Percentiles rank a stretch among this genome's conserved stretches.
Conservation (phyloP, 1,140 invertebrate species). For the Leptonema lineaticorne region DNA sequence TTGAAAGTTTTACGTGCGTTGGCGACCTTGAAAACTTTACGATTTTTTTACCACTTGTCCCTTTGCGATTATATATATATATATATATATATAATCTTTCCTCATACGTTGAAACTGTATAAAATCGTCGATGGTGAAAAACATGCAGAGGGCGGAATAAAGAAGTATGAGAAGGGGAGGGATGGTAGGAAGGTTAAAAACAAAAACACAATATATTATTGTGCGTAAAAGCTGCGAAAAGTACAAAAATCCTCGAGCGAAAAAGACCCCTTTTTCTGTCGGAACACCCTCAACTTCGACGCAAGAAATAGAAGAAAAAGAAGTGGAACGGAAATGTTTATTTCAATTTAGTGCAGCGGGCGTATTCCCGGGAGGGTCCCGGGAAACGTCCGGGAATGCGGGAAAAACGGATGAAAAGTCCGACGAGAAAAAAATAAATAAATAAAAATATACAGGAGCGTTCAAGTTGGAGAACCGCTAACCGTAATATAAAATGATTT, state of each 20-base stretch:
- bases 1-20: conserved; percentile 4
- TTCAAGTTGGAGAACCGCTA: background rate
- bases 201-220: background rate
- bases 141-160: too few relatives aligned
- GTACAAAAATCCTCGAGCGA: background rate
- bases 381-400: conserved; percentile 13
- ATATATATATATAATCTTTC: too few relatives aligned
- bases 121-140: too few relatives aligned
- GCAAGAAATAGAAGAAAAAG: conserved; percentile 22
- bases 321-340: conserved; percentile 43
- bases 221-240: background rate
- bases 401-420: conserved; percentile 21
- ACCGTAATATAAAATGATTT: conserved; percentile 8
- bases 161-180: too few relatives aligned
- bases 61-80: background rate
- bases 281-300: background rate
- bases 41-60: background rate
- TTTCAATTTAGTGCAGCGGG: conserved; percentile 42
- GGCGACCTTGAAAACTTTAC: conserved; percentile 15
- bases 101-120: too few relatives aligned
- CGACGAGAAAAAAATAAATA: conserved; percentile 15
- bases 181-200: background rate
- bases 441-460: background rate
- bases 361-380: conserved; percentile 36
- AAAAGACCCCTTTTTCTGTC: background rate